Conservation (phyloP, 2,888 invertebrate genomes). For the Chaitophorus viminalis region DNA sequence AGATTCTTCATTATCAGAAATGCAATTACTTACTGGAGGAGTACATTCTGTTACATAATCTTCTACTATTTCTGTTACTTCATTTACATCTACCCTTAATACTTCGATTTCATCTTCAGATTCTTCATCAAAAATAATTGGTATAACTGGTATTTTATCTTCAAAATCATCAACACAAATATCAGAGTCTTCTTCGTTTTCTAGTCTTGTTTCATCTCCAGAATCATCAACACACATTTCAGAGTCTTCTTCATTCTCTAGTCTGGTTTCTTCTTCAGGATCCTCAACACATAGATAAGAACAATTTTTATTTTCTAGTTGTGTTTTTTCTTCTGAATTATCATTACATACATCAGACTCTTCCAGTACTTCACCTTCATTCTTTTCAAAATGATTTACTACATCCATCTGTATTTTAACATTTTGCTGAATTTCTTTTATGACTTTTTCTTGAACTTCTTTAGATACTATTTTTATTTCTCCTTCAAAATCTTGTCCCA, state of each 20-base stretch:
- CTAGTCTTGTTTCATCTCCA: not conserved
- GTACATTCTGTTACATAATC: not conserved
- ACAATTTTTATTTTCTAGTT: too few species aligned
- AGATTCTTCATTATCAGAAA: not conserved
- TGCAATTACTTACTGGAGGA: not conserved
- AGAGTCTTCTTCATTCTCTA: not conserved
- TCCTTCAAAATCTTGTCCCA: not conserved
- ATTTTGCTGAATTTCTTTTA: not conserved
- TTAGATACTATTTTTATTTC: not conserved
- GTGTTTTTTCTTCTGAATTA: not conserved
- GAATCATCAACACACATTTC: not conserved
- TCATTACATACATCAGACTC: not conserved
- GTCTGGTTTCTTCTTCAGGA: not conserved
- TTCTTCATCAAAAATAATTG: not conserved
- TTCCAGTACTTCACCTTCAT: not conserved
- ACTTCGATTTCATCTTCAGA: not conserved
- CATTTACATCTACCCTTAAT: not conserved
- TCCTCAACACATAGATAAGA: not conserved
- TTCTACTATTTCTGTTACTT: slow-evolving; percentile 29
- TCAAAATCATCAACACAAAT: not conserved
- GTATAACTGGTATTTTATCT: not conserved
- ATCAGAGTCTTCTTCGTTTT: not conserved
- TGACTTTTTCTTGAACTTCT: not conserved
- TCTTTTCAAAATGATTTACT: not conserved
- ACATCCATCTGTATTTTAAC: not conserved